Percentiles rank a stretch among this genome's conserved stretches.
Evolutionary conservation across 1,140 invertebrate genomes (phyloP).

Genomic region (Listronotus oregonensis): DNA sequence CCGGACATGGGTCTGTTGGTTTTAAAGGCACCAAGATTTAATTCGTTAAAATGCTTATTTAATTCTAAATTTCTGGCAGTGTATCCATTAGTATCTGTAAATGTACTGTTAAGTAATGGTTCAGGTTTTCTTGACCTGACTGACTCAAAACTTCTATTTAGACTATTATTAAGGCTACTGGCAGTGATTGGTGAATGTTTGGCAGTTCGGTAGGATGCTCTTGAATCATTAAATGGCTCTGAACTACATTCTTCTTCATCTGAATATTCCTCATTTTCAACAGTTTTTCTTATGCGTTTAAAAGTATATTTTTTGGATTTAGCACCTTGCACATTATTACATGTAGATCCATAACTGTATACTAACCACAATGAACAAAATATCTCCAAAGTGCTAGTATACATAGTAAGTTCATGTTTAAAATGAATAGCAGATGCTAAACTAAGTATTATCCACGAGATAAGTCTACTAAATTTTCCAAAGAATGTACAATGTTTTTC

Average conservation of each 20-base stretch:
- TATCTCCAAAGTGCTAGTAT: slow-evolving; percentile 30
- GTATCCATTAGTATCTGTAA: background rate
- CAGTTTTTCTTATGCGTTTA: slow-evolving; percentile 7
- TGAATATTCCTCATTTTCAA: slow-evolving; percentile 4
- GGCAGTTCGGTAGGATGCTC: slow-evolving; percentile 8
- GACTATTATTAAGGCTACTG: slow-evolving; percentile 4
- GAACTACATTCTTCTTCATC: slow-evolving; percentile 15
- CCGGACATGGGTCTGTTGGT: background rate
- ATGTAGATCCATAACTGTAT: slow-evolving; percentile 17
- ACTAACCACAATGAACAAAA: slow-evolving; percentile 24
- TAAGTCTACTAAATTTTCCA: slow-evolving; percentile 31
- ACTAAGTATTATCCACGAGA: slow-evolving; percentile 37
- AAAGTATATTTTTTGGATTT: slow-evolving; percentile 4
- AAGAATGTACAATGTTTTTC: slow-evolving; percentile 7
- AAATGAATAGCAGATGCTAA: slow-evolving; percentile 27
- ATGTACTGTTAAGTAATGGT: slow-evolving; percentile 1
- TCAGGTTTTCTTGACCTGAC: background rate
- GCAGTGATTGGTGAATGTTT: slow-evolving; percentile 20
- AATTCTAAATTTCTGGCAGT: slow-evolving; percentile 13
- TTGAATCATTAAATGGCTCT: slow-evolving; percentile 16
- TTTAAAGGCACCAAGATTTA: slow-evolving; percentile 23
- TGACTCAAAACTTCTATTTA: slow-evolving; percentile 13
- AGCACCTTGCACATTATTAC: background rate
- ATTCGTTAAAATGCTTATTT: slow-evolving; percentile 22
- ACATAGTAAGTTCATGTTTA: slow-evolving; percentile 16